Percentiles rank a stretch among this genome's conserved stretches.
phyloP scores from a whole-genome alignment of 2,113 vertebrate genomes.

The Clarias gariepinus region DNA sequence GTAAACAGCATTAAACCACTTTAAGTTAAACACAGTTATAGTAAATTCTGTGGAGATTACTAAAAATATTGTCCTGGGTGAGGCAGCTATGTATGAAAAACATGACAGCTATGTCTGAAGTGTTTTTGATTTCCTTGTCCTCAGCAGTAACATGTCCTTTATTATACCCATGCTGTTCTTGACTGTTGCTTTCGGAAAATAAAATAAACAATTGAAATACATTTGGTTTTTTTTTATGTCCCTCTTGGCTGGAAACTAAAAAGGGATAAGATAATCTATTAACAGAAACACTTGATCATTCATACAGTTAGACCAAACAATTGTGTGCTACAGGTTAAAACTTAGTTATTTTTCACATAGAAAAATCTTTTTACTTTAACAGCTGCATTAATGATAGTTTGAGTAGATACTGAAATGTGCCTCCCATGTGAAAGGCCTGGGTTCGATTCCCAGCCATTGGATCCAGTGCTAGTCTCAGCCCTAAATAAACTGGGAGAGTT shows the following conservation, averaged over 20 bases:
- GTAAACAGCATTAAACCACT: background rate
- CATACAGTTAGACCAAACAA: too few relatives aligned
- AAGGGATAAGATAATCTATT: background rate
- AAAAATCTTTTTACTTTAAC: too few relatives aligned
- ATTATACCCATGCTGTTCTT: background rate
- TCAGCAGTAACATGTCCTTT: background rate
- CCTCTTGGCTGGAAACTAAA: background rate
- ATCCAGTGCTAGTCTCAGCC: too few relatives aligned
- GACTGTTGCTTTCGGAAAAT: background rate
- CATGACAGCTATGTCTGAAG: too few relatives aligned
- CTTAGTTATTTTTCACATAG: too few relatives aligned
- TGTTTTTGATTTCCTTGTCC: background rate
- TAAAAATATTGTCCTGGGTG: background rate
- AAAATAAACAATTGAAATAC: slow-evolving; percentile 1
- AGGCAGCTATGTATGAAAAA: background rate
- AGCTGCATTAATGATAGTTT: too few relatives aligned
- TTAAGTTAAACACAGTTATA: background rate
- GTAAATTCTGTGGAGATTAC: background rate
- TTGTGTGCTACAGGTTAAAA: too few relatives aligned
- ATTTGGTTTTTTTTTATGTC: background rate
- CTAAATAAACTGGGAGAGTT: too few relatives aligned
- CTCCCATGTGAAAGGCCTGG: too few relatives aligned
- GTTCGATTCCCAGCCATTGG: too few relatives aligned
- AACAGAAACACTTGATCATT: too few relatives aligned
- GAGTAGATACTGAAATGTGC: too few relatives aligned